Evolutionary conservation across 2,113 vertebrate species (phyloP).

Genomic region (Vidua chalybeata): DNA sequence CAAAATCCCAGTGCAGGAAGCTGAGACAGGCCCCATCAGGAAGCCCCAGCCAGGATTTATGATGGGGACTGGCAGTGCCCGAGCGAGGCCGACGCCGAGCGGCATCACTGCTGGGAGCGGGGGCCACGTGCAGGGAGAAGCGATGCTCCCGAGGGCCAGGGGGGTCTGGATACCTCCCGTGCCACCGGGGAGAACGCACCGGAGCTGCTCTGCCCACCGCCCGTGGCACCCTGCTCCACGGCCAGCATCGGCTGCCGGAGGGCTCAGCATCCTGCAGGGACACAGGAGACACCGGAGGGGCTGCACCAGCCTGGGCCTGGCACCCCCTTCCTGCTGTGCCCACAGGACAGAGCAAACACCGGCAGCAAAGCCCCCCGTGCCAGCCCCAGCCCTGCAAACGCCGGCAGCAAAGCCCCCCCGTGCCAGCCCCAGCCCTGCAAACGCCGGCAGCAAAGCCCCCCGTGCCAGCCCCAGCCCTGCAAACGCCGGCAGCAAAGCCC

Average conservation of each 20-base stretch:
- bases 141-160: fast-evolving
- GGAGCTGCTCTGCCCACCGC: background rate
- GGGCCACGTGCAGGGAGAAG: background rate
- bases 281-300: fast-evolving
- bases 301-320: background rate
- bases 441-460: background rate
- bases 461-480: background rate
- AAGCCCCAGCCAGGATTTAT: background rate
- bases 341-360: background rate
- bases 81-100: fast-evolving
- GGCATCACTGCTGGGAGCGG: fast-evolving
- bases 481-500: background rate
- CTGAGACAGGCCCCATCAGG: fast-evolving
- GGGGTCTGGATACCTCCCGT: fast-evolving
- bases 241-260: background rate
- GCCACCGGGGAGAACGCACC: fast-evolving
- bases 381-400: background rate
- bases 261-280: background rate
- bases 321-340: background rate
- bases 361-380: background rate
- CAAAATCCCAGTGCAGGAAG: fast-evolving
- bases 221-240: fast-evolving
- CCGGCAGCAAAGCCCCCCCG: background rate
- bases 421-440: too few species aligned
- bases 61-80: fast-evolving